Percentiles rank a stretch among this genome's conserved stretches.
Evolutionary conservation across 2,113 vertebrate species (phyloP).

Genomic region (Amphilophus citrinellus): DNA sequence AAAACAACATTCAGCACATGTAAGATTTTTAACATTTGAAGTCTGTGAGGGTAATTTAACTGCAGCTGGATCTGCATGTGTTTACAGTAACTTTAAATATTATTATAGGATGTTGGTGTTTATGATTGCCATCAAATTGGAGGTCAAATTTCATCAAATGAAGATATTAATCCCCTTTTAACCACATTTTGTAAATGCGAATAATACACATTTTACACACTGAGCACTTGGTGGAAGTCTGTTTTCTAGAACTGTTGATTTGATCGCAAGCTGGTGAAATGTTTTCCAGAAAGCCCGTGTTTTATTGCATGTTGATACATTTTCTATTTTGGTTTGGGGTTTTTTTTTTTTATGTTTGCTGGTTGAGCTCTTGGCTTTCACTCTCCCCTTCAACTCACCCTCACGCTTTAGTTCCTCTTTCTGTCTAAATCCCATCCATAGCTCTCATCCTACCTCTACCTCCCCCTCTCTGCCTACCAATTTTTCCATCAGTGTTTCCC

Average conservation of each 20-base stretch:
- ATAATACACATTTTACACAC: too few relatives aligned
- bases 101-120: neutral
- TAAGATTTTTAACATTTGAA: neutral
- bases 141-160: too few relatives aligned
- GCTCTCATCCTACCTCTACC: constrained; percentile 47
- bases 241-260: neutral
- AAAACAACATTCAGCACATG: neutral
- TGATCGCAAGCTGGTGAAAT: neutral
- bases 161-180: too few relatives aligned
- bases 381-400: constrained; percentile 44
- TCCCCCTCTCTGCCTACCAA: constrained; percentile 13
- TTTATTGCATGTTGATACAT: neutral
- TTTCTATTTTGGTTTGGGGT: neutral
- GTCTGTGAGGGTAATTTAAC: neutral
- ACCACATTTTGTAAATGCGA: too few relatives aligned
- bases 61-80: neutral
- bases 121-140: too few relatives aligned
- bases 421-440: constrained; percentile 37
- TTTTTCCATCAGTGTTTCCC: constrained; percentile 44
- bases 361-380: neutral
- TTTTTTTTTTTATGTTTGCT: neutral
- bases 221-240: neutral
- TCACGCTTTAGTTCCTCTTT: constrained; percentile 31
- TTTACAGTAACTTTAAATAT: neutral
- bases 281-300: neutral